Percentiles rank a stretch among this genome's conserved stretches.
Conservation (phyloP, 92 coral and sea anemone species). For the Zoanthus sansibaricus region DNA sequence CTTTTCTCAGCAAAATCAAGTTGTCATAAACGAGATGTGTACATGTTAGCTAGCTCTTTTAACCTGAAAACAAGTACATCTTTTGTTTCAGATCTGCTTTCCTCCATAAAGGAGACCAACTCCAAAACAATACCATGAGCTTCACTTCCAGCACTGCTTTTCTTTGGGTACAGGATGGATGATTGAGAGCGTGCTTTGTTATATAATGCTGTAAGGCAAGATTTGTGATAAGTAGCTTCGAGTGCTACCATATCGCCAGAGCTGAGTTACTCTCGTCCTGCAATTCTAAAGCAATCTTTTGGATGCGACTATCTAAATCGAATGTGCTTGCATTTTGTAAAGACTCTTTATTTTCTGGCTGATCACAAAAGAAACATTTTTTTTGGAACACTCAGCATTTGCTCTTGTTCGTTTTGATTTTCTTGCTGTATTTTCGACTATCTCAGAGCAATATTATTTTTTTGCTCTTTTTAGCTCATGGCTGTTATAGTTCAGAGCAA, state of each 20-base stretch:
- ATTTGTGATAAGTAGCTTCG: constrained; percentile 60
- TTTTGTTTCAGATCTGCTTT: constrained; percentile 27
- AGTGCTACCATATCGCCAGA: constrained; percentile 67
- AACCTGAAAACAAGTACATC: constrained; percentile 45
- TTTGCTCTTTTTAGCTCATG: constrained; percentile 52
- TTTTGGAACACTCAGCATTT: not conserved
- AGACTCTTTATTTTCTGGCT: constrained; percentile 30
- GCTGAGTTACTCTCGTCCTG: constrained; percentile 69
- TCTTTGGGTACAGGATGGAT: not conserved
- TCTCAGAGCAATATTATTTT: not conserved
- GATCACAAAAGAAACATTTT: constrained; percentile 57
- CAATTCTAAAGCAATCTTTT: constrained; percentile 55
- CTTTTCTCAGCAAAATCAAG: constrained; percentile 23
- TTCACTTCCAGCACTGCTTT: not conserved
- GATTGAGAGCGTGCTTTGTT: constrained; percentile 24
- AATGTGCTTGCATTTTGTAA: constrained; percentile 59
- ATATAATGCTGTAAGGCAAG: constrained; percentile 35
- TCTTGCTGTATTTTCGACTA: constrained; percentile 12
- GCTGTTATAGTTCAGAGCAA: constrained; percentile 42
- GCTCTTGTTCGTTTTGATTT: constrained; percentile 34
- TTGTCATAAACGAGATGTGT: constrained; percentile 50
- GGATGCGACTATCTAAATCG: constrained; percentile 55
- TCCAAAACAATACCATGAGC: constrained; percentile 28
- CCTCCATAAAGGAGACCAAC: constrained; percentile 60
- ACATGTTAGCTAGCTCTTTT: constrained; percentile 59